phyloP scores from a whole-genome alignment of 2,113 vertebrate genomes.

The Nycticorax nycticorax region DNA sequence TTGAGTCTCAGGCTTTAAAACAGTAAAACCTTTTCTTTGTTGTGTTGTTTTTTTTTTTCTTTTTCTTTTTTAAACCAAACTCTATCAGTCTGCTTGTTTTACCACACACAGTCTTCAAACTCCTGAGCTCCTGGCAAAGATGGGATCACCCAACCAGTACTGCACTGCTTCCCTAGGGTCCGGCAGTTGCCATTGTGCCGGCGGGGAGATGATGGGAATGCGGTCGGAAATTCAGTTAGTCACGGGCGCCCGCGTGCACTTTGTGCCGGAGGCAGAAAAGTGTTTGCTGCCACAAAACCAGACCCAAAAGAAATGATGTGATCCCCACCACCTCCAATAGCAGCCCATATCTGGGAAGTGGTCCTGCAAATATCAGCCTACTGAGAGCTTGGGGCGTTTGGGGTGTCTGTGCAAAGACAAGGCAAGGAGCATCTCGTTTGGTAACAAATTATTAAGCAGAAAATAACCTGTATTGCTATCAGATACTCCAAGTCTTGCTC shows the following conservation, averaged over 20 bases:
- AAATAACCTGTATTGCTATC: neutral
- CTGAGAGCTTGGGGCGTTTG: neutral
- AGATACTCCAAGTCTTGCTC: neutral
- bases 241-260: accelerated
- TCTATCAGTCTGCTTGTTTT: neutral
- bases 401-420: neutral
- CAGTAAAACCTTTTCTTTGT: neutral
- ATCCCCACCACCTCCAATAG: neutral
- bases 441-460: neutral
- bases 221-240: accelerated
- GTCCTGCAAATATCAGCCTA: neutral
- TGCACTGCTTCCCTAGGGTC: neutral
- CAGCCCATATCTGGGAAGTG: neutral
- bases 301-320: neutral
- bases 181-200: accelerated
- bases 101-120: neutral
- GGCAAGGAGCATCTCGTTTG: neutral
- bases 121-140: neutral
- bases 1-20: neutral
- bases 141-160: neutral
- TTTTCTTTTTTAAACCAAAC: neutral
- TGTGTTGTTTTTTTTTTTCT: no score
- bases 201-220: neutral
- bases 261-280: neutral
- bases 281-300: neutral